phyloP scores from a whole-genome alignment of 2,113 vertebrate species.

The Rafetus swinhoei region DNA sequence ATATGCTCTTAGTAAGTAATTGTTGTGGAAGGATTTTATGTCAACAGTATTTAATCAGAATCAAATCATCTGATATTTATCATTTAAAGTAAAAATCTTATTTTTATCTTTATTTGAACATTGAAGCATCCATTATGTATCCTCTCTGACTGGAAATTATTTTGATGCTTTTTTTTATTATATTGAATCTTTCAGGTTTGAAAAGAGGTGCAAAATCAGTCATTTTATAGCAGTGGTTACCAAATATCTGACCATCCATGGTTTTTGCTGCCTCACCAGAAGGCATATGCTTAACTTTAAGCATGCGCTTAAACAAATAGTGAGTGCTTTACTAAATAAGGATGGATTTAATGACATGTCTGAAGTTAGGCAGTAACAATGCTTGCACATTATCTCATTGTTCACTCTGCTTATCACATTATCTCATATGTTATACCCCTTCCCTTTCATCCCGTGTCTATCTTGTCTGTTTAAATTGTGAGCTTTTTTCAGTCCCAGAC shows the following conservation, averaged over 20 bases:
- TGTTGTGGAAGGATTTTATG: not conserved
- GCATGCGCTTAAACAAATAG: not conserved
- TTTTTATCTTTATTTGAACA: not conserved
- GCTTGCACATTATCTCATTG: not conserved
- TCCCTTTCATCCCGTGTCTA: not conserved
- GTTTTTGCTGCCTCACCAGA: not conserved
- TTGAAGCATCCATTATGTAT: not conserved
- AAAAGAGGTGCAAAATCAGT: not conserved
- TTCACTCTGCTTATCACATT: too few species aligned
- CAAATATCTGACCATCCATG: not conserved
- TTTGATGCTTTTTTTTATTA: not conserved
- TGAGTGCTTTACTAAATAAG: not conserved
- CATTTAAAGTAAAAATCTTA: not conserved
- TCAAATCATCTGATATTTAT: not conserved
- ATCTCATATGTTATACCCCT: not conserved
- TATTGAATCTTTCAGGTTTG: not conserved
- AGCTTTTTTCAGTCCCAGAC: not conserved
- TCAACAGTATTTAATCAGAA: not conserved
- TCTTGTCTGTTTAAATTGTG: not conserved
- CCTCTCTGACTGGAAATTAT: not conserved
- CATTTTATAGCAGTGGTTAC: not conserved
- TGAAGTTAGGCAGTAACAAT: not conserved
- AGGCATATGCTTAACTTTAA: not conserved
- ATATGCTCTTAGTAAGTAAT: not conserved
- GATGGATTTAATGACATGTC: not conserved